Percentiles rank a stretch among this genome's conserved stretches.
These are phyloP conservation scores for Tromatobia lineatoria DNA, from an alignment of 2,888 invertebrate species.

Conservation along the genomic window DNA sequence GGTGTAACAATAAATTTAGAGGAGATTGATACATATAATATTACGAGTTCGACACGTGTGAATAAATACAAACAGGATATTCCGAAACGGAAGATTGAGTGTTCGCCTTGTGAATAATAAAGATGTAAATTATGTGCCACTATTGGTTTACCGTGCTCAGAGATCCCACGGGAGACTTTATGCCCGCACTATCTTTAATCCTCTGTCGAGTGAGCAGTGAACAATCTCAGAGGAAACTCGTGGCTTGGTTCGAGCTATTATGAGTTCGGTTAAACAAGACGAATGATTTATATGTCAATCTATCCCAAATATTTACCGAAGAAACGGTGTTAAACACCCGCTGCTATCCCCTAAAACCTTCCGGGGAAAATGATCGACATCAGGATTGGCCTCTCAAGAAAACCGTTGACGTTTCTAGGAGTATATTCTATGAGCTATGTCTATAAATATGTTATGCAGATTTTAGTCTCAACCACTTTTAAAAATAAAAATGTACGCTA, in stretches of 20 bases:
- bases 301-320: neutral
- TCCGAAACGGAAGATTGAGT: neutral
- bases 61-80: neutral
- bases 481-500: too few species aligned
- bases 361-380: neutral
- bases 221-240: neutral
- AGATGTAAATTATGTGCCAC: neutral
- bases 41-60: neutral
- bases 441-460: neutral
- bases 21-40: too few species aligned
- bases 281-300: slow-evolving; percentile 20
- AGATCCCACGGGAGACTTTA: neutral
- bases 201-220: neutral
- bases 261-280: slow-evolving; percentile 11
- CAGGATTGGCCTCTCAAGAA: neutral
- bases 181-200: slow-evolving; percentile 8
- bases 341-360: neutral
- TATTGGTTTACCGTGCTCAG: neutral
- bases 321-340: neutral
- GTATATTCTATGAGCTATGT: neutral
- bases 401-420: neutral
- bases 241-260: neutral
- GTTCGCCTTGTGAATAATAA: neutral
- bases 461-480: too few species aligned
- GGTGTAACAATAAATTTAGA: too few species aligned